phyloP scores from a whole-genome alignment of 2,888 invertebrate genomes.

The Micoletzkya japonica region DNA sequence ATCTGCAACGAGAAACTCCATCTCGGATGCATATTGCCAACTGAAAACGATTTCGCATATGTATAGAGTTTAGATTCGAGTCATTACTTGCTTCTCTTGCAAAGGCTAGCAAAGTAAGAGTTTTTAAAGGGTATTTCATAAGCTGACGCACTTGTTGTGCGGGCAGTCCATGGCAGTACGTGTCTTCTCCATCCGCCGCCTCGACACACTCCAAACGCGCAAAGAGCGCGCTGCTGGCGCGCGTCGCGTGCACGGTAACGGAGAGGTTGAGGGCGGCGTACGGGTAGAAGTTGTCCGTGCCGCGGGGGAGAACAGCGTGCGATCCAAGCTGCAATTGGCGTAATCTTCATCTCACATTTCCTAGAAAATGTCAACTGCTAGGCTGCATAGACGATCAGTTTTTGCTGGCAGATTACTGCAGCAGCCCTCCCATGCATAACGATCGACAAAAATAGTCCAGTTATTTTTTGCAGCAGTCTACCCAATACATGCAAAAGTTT shows the following conservation, averaged over 20 bases:
- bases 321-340: constrained; percentile 17
- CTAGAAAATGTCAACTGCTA: too few species aligned
- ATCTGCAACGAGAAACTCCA: too few species aligned
- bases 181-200: constrained; percentile 43
- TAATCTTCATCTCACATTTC: too few species aligned
- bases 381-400: neutral
- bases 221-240: constrained; percentile 30
- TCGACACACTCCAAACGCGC: constrained; percentile 47
- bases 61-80: too few species aligned
- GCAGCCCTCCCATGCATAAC: neutral
- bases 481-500: too few species aligned
- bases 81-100: too few species aligned
- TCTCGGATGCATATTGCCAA: too few species aligned
- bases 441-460: too few species aligned
- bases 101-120: too few species aligned
- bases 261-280: constrained; percentile 23
- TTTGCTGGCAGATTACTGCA: neutral
- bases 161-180: constrained; percentile 46
- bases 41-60: too few species aligned
- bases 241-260: constrained; percentile 15
- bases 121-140: too few species aligned
- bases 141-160: constrained; percentile 3
- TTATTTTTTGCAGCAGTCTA: too few species aligned
- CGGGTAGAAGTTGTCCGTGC: constrained; percentile 1
- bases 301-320: neutral